A percentile compares a stretch with the other conserved stretches of the same genome.
phyloP scores from a whole-genome alignment of 2,797 vertebrate genomes.

The Hypotaenidia philippensis region DNA sequence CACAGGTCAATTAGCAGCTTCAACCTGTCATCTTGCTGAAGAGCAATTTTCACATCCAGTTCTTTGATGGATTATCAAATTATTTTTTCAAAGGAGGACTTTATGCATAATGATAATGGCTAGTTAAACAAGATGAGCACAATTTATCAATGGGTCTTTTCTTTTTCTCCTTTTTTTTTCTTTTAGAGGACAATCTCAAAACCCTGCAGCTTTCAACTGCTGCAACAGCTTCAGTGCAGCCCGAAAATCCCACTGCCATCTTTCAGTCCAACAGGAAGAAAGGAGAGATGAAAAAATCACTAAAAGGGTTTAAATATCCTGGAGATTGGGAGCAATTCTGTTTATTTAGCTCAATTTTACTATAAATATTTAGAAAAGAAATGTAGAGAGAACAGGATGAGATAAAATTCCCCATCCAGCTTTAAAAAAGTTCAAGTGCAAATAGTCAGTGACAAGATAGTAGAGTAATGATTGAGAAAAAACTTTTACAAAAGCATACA shows the following conservation, averaged over 20 bases:
- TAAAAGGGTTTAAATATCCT: neutral
- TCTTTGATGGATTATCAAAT: conserved; percentile 36
- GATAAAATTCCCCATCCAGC: conserved; percentile 22
- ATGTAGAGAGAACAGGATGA: conserved; percentile 29
- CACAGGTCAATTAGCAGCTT: conserved; percentile 13
- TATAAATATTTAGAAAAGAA: conserved; percentile 58
- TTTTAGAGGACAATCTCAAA: neutral
- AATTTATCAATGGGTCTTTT: neutral
- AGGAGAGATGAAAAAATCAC: neutral
- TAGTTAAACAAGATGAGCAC: neutral
- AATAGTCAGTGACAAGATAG: neutral
- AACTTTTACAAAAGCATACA: neutral
- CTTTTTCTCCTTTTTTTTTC: neutral
- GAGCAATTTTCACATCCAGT: conserved; percentile 28
- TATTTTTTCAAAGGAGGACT: conserved; percentile 10
- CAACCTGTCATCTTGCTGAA: neutral
- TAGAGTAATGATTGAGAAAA: conserved; percentile 9
- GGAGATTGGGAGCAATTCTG: neutral
- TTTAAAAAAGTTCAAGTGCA: conserved; percentile 1
- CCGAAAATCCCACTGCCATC: neutral
- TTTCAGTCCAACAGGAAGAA: neutral
- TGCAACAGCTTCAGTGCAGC: neutral
- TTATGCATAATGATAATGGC: neutral
- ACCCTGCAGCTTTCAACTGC: neutral
- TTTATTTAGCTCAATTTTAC: conserved; percentile 39